Base-by-base conservation (phyloP, 2,888 invertebrate genomes). In the Meganola albula region DNA sequence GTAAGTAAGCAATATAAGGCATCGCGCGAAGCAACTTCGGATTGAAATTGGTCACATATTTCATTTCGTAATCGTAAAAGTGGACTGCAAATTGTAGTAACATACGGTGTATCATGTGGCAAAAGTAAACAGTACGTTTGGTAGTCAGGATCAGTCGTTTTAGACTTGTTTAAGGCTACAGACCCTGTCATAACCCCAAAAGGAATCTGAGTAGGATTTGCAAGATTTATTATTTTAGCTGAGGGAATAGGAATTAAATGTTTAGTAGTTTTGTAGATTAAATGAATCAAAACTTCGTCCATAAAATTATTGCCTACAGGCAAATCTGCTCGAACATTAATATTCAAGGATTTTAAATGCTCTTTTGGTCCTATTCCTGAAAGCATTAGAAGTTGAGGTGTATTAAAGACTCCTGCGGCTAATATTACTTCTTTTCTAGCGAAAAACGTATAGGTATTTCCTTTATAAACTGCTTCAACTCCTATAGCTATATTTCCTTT, bases 381-480 rank as follows among this genome's bases (percentile, higher is more conserved):
- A 1, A 49, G 29, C 47, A 46, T 43, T 1, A 49, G 29, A 11
- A 49, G 1, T 18, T 50, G 40, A 11, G 50, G 47, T 24, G 44
- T 41, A 12, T 41, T 44, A 10, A 34, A 49, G 3, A 29, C 40
- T 23, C 49, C 49, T 0, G 44, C 52, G 6, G 34, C 20, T 11
- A 52, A 1, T 12, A 53, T 47, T 1, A 53, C 12, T 12, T 52
- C 52, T 30, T 43, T 52, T 0, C 10, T 39, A 2, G 51, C 52
- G 24, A 29, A 32, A 0, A 51, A 10, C 18, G 4, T 42, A 14
- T 36, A 47, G 0, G 5, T 41, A 11, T 38, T 16, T 3, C 33
- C 40, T 8, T 41, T 10, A 5, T 26, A 16, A 3, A 29, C 2
- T 4, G 40, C 27, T 20, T 47, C 25, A 0, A 53, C 52, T 4